Evolutionary conservation across 2,797 vertebrate species (phyloP).

Genomic region (Muraenolepis orangiensis): DNA sequence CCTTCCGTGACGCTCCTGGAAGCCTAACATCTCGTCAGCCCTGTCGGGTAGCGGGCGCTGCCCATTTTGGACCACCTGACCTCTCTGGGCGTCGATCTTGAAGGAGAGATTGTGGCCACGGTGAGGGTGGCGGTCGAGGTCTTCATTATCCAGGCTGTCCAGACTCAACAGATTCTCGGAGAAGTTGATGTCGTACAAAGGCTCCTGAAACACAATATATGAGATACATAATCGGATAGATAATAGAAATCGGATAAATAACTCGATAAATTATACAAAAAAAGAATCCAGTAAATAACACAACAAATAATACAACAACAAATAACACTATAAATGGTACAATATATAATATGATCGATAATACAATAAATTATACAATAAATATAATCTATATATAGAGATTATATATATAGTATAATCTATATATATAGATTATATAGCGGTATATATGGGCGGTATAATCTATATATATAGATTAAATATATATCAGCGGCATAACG

Average conservation of each 20-base stretch:
- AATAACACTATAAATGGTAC: background rate
- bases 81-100: constrained; percentile 21
- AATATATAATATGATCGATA: no score
- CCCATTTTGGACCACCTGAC: constrained; percentile 44
- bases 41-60: constrained; percentile 44
- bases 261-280: background rate
- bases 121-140: constrained; percentile 53
- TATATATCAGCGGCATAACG: no score
- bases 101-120: background rate
- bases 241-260: background rate
- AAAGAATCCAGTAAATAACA: no score
- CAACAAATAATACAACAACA: background rate
- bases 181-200: constrained; percentile 66
- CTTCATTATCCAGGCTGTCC: constrained; percentile 86
- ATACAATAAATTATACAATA: background rate
- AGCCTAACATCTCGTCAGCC: background rate
- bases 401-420: no score
- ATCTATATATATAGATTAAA: no score
- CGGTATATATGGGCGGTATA: no score
- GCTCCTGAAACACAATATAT: constrained; percentile 70
- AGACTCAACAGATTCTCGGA: constrained; percentile 83
- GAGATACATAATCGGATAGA: background rate
- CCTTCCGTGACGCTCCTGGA: background rate
- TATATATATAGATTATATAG: no score
- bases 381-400: no score